phyloP scores from a whole-genome alignment of 2,888 invertebrate genomes.

The Cataglyphis rosenhaueri region DNA sequence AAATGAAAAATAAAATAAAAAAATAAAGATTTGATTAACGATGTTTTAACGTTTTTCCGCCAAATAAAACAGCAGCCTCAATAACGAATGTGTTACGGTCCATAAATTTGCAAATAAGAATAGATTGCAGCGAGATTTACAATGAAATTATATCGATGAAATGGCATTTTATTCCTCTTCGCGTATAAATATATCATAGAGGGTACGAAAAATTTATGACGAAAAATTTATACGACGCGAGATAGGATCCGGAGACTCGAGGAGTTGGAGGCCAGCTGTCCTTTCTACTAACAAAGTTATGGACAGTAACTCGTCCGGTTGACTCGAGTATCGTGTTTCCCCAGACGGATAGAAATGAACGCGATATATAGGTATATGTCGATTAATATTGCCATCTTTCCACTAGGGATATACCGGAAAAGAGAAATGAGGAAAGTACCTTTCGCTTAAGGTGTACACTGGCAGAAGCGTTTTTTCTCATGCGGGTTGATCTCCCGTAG shows the following conservation, averaged over 20 bases:
- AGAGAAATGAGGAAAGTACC: neutral
- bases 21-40: neutral
- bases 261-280: conserved; percentile 10
- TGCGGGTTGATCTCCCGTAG: conserved; percentile 70
- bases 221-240: neutral
- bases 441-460: conserved; percentile 5
- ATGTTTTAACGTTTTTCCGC: neutral
- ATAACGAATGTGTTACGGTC: neutral
- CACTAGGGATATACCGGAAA: conserved; percentile 53
- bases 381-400: conserved; percentile 57
- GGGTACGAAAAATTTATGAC: conserved; percentile 21
- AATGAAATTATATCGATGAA: neutral
- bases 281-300: conserved; percentile 54
- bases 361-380: conserved; percentile 68
- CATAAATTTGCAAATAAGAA: conserved; percentile 4
- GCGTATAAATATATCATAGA: neutral
- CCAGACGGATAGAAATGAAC: conserved; percentile 39
- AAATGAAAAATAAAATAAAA: neutral
- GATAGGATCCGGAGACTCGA: neutral
- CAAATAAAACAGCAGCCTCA: neutral
- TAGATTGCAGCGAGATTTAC: neutral
- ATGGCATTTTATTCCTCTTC: neutral
- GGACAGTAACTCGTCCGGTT: conserved; percentile 42
- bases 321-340: conserved; percentile 65
- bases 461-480: conserved; percentile 69